Evolutionary conservation across 2,888 invertebrate species (phyloP).

Genomic region (Hoplodrina ambigua): DNA sequence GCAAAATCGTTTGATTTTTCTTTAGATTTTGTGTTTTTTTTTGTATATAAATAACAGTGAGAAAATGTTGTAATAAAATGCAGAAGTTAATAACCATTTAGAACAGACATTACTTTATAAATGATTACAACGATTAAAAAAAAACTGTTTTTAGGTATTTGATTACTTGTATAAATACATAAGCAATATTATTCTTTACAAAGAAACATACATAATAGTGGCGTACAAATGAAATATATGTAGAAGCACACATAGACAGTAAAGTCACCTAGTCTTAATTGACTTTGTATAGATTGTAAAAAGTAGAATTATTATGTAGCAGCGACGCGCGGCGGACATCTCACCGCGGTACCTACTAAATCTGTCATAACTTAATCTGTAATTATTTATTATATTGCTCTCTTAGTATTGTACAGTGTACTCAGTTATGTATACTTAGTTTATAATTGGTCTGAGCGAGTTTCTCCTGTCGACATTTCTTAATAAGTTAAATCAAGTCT

Average conservation of each 20-base stretch:
- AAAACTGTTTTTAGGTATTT: not conserved
- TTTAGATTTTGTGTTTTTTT: not conserved
- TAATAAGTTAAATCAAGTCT: constrained; percentile 10
- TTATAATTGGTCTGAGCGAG: not conserved
- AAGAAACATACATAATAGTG: no score
- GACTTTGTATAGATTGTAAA: not conserved
- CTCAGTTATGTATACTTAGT: constrained; percentile 36
- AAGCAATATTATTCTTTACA: no score
- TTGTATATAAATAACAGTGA: not conserved
- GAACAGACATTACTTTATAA: no score
- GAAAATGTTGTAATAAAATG: not conserved
- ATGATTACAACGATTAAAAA: no score
- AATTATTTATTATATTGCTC: constrained; percentile 37
- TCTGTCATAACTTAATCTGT: not conserved
- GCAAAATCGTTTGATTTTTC: not conserved
- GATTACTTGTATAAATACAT: no score
- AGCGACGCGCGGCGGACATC: not conserved
- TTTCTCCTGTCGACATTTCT: not conserved
- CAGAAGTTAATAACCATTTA: no score
- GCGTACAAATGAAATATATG: not conserved
- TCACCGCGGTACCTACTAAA: not conserved
- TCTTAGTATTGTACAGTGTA: constrained; percentile 39
- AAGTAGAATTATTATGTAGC: not conserved
- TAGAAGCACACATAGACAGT: not conserved
- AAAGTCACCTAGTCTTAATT: not conserved